Conservation (phyloP, 2,888 invertebrate genomes). For the Troglohyphantes excavatus region DNA sequence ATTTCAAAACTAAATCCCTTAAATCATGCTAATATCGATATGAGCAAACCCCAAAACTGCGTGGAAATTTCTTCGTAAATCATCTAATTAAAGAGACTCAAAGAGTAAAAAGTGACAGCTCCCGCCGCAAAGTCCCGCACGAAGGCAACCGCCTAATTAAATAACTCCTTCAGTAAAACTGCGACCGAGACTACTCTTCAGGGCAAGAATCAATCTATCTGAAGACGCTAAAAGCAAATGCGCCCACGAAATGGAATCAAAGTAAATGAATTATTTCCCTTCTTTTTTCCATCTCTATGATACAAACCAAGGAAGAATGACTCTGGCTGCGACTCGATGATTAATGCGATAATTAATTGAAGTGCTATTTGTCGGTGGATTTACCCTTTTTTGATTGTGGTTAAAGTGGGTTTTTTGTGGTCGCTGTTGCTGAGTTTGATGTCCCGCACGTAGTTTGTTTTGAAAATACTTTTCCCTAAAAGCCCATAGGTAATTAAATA, state of each 20-base stretch:
- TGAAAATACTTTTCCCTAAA: background rate
- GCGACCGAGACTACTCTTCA: background rate
- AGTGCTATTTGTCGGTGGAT: slow-evolving; percentile 1
- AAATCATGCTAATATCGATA: too few relatives aligned
- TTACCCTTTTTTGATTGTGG: background rate
- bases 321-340: background rate
- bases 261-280: background rate
- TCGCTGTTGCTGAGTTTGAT: background rate
- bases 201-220: background rate
- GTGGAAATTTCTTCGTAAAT: too few relatives aligned
- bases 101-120: background rate
- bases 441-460: background rate
- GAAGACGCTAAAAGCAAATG: slow-evolving; percentile 4
- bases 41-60: too few relatives aligned
- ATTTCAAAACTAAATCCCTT: too few relatives aligned
- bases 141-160: background rate
- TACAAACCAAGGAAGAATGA: too few relatives aligned
- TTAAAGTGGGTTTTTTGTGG: background rate
- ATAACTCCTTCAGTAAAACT: background rate
- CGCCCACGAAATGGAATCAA: background rate
- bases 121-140: background rate
- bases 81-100: too few relatives aligned
- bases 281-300: background rate
- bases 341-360: slow-evolving; percentile 1
- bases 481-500: background rate